Percentiles rank a stretch among this genome's conserved stretches.
phyloP scores from a whole-genome alignment of 2,113 vertebrate genomes.

The Guaruba guarouba region DNA sequence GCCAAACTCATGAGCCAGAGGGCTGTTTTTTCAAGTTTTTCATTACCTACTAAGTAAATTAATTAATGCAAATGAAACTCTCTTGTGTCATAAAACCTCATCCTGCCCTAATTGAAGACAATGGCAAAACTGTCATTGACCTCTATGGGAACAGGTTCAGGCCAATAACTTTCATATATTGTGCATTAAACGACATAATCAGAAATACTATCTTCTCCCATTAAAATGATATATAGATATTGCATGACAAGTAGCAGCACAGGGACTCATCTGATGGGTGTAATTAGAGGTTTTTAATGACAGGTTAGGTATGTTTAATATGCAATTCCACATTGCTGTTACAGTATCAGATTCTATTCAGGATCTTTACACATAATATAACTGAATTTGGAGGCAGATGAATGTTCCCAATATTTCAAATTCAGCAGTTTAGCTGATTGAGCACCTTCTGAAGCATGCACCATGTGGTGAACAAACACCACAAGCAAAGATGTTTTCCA shows the following conservation, averaged over 20 bases:
- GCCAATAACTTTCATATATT: constrained; percentile 42
- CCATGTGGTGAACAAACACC: constrained; percentile 49
- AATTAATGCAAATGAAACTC: constrained; percentile 63
- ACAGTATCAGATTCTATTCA: constrained; percentile 3
- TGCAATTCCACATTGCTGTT: constrained; percentile 40
- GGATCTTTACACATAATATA: neutral
- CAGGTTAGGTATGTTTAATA: constrained; percentile 59
- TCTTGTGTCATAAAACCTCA: constrained; percentile 8
- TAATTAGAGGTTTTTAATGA: constrained; percentile 65
- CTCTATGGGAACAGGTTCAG: constrained; percentile 51
- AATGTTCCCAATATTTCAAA: constrained; percentile 35
- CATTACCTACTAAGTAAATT: constrained; percentile 58
- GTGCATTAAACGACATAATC: constrained; percentile 41
- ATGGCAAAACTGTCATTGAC: constrained; percentile 59
- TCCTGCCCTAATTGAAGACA: constrained; percentile 47
- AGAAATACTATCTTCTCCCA: constrained; percentile 54
- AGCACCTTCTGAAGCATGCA: constrained; percentile 31
- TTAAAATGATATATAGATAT: constrained; percentile 46
- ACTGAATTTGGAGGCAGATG: constrained; percentile 30
- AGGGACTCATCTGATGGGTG: constrained; percentile 13
- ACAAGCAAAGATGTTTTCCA: constrained; percentile 44
- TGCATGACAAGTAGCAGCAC: constrained; percentile 40
- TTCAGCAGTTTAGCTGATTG: constrained; percentile 55
- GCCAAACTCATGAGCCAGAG: constrained; percentile 23
- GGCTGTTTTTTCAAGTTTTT: constrained; percentile 48